These are phyloP conservation scores for Linyphia triangularis DNA, from an alignment of 2,888 invertebrate genomes.

Conservation along the genomic window DNA sequence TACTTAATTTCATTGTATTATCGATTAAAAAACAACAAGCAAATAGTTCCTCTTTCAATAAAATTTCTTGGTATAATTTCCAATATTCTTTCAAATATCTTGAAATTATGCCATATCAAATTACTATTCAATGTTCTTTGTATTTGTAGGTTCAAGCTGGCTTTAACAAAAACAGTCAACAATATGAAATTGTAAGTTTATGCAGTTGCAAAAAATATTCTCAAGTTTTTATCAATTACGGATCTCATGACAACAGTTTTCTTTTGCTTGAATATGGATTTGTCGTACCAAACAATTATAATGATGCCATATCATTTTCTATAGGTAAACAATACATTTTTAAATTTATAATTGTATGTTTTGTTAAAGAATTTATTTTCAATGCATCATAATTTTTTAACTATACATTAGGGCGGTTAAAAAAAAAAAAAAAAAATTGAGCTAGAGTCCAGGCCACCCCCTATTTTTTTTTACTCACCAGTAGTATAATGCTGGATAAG, in stretches of 20 bases:
- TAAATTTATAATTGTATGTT: not conserved
- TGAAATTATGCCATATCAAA: too few relatives aligned
- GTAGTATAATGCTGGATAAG: too few relatives aligned
- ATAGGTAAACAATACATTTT: slow-evolving; percentile 36
- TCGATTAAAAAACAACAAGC: too few relatives aligned
- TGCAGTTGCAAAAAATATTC: slow-evolving; percentile 83
- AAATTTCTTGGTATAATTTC: too few relatives aligned
- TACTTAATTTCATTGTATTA: too few relatives aligned
- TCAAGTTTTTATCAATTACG: slow-evolving; percentile 94
- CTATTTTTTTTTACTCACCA: too few relatives aligned
- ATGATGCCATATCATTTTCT: slow-evolving; percentile 85
- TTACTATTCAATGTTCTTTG: too few relatives aligned
- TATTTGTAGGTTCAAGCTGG: slow-evolving; percentile 78
- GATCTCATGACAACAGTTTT: slow-evolving; percentile 88
- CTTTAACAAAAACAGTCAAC: slow-evolving; percentile 79
- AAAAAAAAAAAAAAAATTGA: too few relatives aligned
- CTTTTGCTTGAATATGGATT: slow-evolving; percentile 94
- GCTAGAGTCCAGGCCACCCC: too few relatives aligned
- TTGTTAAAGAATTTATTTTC: not conserved
- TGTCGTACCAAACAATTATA: slow-evolving; percentile 84
- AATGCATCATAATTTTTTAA: not conserved
- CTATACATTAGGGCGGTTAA: too few relatives aligned
- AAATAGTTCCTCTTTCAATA: too few relatives aligned
- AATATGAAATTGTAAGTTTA: slow-evolving; percentile 83
- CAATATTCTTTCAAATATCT: too few relatives aligned